Percentiles rank a stretch among this genome's conserved stretches.
Evolutionary conservation across 2,113 vertebrate genomes (phyloP).

Genomic region (Forbesichthys agassizii): DNA sequence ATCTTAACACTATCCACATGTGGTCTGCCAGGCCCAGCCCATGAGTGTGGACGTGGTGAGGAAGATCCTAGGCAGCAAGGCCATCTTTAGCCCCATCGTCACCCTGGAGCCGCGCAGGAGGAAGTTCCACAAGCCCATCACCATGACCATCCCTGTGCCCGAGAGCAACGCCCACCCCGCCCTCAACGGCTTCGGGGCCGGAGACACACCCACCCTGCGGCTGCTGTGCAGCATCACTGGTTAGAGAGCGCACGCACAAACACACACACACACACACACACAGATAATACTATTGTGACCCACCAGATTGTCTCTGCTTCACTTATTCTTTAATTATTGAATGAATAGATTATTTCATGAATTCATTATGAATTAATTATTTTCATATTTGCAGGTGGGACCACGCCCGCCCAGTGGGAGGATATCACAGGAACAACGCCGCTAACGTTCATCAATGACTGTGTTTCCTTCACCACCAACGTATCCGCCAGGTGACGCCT

Average conservation of each 20-base stretch:
- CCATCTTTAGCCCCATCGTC: constrained; percentile 95
- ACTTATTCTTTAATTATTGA: neutral
- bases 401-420: constrained; percentile 97
- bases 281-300: neutral
- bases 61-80: constrained; percentile 94
- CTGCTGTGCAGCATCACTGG: constrained; percentile 97
- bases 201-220: constrained; percentile 88
- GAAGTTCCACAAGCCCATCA: constrained; percentile 98
- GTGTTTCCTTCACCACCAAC: constrained; percentile 97
- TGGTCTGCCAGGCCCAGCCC: constrained; percentile 84
- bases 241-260: constrained; percentile 53
- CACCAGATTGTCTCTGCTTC: neutral
- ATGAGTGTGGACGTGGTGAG: constrained; percentile 85
- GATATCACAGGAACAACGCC: constrained; percentile 98
- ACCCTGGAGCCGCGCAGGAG: constrained; percentile 94
- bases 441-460: constrained; percentile 93
- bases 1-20: neutral
- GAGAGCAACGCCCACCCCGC: constrained; percentile 84
- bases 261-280: neutral
- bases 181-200: constrained; percentile 84
- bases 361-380: neutral
- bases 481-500: constrained; percentile 88
- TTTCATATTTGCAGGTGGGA: constrained; percentile 83
- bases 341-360: no score
- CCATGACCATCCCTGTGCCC: constrained; percentile 95